Percentiles rank a stretch among this genome's conserved stretches.
phyloP scores from a whole-genome alignment of 2,888 invertebrate species.

The Sceliomorpha sp. region DNA sequence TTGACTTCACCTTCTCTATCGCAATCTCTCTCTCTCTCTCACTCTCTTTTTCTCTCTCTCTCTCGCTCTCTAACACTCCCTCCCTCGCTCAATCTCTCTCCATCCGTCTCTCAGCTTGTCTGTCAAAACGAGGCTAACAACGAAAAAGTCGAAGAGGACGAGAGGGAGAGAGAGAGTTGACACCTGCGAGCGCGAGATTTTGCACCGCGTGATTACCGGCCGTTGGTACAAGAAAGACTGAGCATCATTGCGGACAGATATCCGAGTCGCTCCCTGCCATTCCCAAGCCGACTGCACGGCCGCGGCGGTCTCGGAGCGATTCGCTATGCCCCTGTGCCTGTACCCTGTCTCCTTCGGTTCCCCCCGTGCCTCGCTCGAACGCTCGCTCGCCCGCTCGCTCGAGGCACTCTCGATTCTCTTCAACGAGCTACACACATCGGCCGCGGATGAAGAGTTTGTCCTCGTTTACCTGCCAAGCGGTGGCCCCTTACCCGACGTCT shows the following conservation, averaged over 20 bases:
- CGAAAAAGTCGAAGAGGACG: too few relatives aligned
- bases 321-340: slow-evolving; percentile 46
- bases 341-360: slow-evolving; percentile 44
- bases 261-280: slow-evolving; percentile 58
- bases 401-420: slow-evolving; percentile 22
- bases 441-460: slow-evolving; percentile 61
- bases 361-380: slow-evolving; percentile 34
- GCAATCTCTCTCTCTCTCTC: too few relatives aligned
- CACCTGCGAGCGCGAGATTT: slow-evolving; percentile 30
- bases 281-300: slow-evolving; percentile 51
- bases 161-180: too few relatives aligned
- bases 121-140: too few relatives aligned
- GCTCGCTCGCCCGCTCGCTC: slow-evolving; percentile 45
- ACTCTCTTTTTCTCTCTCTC: too few relatives aligned
- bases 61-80: too few relatives aligned
- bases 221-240: slow-evolving; percentile 76
- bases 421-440: slow-evolving; percentile 17
- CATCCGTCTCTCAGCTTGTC: too few relatives aligned
- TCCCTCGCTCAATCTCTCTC: too few relatives aligned
- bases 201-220: slow-evolving; percentile 66
- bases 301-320: slow-evolving; percentile 43
- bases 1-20: too few relatives aligned
- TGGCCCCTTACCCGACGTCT: slow-evolving; percentile 58
- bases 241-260: slow-evolving; percentile 59
- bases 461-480: slow-evolving; percentile 60